Percentiles rank a stretch among this genome's conserved stretches.
Evolutionary conservation across 2,888 invertebrate genomes (phyloP).

Genomic region (Gryllus longicercus): DNA sequence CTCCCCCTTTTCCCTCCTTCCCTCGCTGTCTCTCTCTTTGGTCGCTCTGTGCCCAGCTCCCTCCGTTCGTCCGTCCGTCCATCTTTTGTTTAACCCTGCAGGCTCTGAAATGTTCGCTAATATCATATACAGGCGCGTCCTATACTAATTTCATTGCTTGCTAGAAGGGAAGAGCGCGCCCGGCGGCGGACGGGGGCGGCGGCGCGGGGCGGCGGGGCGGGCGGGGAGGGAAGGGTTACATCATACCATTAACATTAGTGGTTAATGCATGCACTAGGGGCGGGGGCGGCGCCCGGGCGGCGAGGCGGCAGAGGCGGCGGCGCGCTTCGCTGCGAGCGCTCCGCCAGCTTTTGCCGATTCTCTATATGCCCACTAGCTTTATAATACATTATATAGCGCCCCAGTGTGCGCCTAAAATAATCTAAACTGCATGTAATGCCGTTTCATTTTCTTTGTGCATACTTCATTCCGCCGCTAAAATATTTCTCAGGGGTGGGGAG

Average conservation of each 20-base stretch:
- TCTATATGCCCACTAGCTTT: slow-evolving; percentile 23
- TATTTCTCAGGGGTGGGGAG: slow-evolving; percentile 29
- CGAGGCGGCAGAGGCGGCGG: slow-evolving; percentile 12
- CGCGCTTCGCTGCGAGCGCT: background rate
- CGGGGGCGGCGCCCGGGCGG: background rate
- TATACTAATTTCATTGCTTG: slow-evolving; percentile 33
- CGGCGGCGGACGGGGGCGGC: background rate
- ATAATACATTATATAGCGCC: slow-evolving; percentile 27
- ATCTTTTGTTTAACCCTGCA: slow-evolving; percentile 31
- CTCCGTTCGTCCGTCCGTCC: slow-evolving; percentile 18
- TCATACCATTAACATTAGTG: slow-evolving; percentile 36
- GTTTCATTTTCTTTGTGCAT: slow-evolving; percentile 37
- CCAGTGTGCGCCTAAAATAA: slow-evolving; percentile 30
- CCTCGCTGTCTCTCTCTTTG: background rate
- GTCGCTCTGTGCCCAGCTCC: background rate
- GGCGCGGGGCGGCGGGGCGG: background rate
- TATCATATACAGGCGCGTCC: slow-evolving; percentile 29
- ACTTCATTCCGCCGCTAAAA: slow-evolving; percentile 35
- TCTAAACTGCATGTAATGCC: slow-evolving; percentile 35
- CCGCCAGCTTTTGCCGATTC: slow-evolving; percentile 30
- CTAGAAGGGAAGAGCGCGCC: background rate
- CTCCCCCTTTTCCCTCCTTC: background rate
- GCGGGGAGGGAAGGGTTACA: slow-evolving; percentile 24
- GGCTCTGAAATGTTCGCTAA: slow-evolving; percentile 31
- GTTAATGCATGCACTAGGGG: slow-evolving; percentile 33